phyloP scores from a whole-genome alignment of 2,797 vertebrate species.

The Monodelphis domestica region DNA sequence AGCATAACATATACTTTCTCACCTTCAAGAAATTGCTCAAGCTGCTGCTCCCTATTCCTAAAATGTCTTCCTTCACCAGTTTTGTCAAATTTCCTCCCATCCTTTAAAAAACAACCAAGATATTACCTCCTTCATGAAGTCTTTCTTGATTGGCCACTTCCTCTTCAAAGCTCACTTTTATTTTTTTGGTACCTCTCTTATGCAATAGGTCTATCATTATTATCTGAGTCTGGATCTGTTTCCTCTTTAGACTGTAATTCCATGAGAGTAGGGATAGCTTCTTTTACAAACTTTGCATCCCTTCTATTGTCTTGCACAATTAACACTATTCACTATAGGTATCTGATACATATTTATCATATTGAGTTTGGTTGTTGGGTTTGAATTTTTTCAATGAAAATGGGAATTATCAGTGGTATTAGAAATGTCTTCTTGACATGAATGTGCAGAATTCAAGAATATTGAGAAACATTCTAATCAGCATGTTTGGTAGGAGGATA shows the following conservation, averaged over 20 bases:
- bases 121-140: not conserved
- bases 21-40: not conserved
- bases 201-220: not conserved
- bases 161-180: not conserved
- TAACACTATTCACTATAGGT: not conserved
- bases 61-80: not conserved
- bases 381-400: not conserved
- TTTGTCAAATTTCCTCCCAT: not conserved
- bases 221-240: not conserved
- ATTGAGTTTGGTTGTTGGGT: not conserved
- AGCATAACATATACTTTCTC: not conserved
- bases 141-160: not conserved
- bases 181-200: not conserved
- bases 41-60: not conserved
- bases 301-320: not conserved
- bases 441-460: constrained; percentile 13
- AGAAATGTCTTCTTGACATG: constrained; percentile 35
- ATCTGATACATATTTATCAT: not conserved
- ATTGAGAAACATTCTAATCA: not conserved
- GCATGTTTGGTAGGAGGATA: not conserved
- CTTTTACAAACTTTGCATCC: not conserved
- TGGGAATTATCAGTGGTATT: not conserved
- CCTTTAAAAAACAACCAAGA: not conserved
- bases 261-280: not conserved
- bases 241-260: not conserved